Percentiles rank a stretch among this genome's conserved stretches.
These are phyloP conservation scores for Nasalis larvatus DNA, from an alignment of 2,113 vertebrate species.

Conservation along the genomic window DNA sequence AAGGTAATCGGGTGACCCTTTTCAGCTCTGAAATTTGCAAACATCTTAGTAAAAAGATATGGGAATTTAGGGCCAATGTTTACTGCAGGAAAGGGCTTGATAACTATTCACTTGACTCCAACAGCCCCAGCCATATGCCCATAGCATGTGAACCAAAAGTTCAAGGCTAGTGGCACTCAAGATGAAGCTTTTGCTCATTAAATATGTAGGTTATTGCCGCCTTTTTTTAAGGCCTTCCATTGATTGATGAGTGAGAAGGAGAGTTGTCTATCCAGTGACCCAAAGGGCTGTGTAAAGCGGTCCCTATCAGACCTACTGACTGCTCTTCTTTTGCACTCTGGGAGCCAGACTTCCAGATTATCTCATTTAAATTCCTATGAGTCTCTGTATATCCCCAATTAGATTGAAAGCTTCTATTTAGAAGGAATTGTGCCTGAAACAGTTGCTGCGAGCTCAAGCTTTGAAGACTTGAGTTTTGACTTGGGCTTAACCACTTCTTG, in stretches of 20 bases:
- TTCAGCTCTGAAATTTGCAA: not conserved
- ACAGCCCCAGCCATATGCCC: not conserved
- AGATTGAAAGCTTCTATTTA: not conserved
- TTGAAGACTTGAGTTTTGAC: not conserved
- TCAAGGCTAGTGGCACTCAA: not conserved
- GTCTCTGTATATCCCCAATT: not conserved
- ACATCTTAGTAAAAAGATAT: not conserved
- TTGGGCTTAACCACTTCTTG: not conserved
- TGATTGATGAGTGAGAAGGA: not conserved
- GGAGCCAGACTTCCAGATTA: not conserved
- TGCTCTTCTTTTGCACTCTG: not conserved
- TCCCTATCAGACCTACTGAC: not conserved
- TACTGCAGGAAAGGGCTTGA: not conserved
- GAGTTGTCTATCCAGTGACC: too few species aligned
- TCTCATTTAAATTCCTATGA: not conserved
- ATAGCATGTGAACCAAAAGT: not conserved
- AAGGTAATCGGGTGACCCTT: not conserved
- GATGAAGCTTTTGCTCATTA: not conserved
- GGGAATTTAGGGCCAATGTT: not conserved
- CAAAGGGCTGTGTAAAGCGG: not conserved
- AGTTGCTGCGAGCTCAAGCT: not conserved
- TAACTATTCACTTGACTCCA: not conserved
- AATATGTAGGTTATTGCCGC: too few species aligned
- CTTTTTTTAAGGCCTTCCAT: accelerated
- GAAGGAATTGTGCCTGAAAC: not conserved